Base-by-base conservation (phyloP, 2,113 vertebrate species). In the Psophia crepitans region DNA sequence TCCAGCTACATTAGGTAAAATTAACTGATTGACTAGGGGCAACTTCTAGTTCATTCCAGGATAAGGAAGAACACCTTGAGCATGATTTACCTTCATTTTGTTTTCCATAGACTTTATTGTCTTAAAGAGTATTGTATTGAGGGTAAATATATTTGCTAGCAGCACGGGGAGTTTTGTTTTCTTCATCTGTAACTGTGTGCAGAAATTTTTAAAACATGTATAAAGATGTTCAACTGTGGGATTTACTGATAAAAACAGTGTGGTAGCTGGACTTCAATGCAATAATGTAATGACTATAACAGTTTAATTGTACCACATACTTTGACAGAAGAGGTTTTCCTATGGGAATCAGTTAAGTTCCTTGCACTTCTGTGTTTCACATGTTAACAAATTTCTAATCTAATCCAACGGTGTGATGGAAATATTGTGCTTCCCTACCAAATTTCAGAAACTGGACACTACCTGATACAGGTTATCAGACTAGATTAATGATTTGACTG, bases 1-100 rank as follows among this genome's bases (percentile, higher is more conserved):
- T 96, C 86, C 90, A 93, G 73, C 84, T 91, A 23, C 89, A 79
- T 97, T 96, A 97, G 92, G 93, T 89, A 73, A 94, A 97, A 96
- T 96, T 75, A 96, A 83, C 87, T 95, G 75, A 84, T 89, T 73
- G 69, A 92, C 83, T 71, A 51, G 84, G 86, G 84, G n/a, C 84
- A 80, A 49, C 51, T 80, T 81, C 51, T 58, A 1, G 14, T n/a
- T 68, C 64, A 63, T 90, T 82, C 92, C 89, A 95, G 85, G 28
- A 61, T 35, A 30, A 93, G 85, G 76, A 64, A 70, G 54, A 96
- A 56, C 51, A 91, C 82, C 73, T 96, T 94, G 65, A 82, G 30
- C 7, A 8, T 65, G 35, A 77, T 90, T 94, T 90, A 58, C 43
- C 46, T 84, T 74, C 2, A 4, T 58, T 74, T 61, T 87, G 22